phyloP scores from a whole-genome alignment of 2,888 invertebrate species.

The Polylopha cassiicola region DNA sequence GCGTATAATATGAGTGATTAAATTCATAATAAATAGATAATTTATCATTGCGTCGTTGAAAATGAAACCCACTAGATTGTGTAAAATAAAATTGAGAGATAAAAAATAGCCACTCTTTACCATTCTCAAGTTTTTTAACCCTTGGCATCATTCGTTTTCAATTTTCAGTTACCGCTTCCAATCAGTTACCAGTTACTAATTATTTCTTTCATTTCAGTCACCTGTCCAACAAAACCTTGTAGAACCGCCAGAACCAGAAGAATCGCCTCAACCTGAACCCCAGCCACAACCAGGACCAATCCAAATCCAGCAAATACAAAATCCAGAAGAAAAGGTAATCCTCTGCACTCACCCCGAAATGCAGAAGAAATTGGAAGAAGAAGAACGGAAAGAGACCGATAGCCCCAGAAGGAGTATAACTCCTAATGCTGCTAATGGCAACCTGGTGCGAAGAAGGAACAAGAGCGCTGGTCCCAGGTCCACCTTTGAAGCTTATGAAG shows the following conservation, averaged over 20 bases:
- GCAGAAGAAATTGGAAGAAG: slow-evolving; percentile 58
- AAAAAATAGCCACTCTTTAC: too few species aligned
- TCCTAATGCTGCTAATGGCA: slow-evolving; percentile 69
- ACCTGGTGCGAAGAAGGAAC: slow-evolving; percentile 78
- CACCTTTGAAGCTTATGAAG: slow-evolving; percentile 92
- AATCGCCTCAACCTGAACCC: slow-evolving; percentile 27
- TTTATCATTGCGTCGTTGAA: too few species aligned
- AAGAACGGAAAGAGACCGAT: slow-evolving; percentile 60
- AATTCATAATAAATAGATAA: too few species aligned
- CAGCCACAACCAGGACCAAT: slow-evolving; percentile 26
- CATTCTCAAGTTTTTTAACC: too few species aligned
- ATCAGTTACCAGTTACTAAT: too few species aligned
- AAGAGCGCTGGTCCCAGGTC: slow-evolving; percentile 82
- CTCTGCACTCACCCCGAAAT: slow-evolving; percentile 27
- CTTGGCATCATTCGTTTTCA: too few species aligned
- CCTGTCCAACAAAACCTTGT: slow-evolving; percentile 51
- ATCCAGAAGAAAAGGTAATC: slow-evolving; percentile 6
- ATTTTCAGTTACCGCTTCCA: too few species aligned
- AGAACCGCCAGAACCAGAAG: slow-evolving; percentile 29
- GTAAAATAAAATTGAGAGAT: too few species aligned
- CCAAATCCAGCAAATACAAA: slow-evolving; percentile 16
- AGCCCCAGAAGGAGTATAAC: slow-evolving; percentile 68
- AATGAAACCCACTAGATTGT: too few species aligned
- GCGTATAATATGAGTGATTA: too few species aligned
- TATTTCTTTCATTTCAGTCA: slow-evolving; percentile 36